Conservation (phyloP, 2,113 vertebrate species). For the Strigops habroptila region DNA sequence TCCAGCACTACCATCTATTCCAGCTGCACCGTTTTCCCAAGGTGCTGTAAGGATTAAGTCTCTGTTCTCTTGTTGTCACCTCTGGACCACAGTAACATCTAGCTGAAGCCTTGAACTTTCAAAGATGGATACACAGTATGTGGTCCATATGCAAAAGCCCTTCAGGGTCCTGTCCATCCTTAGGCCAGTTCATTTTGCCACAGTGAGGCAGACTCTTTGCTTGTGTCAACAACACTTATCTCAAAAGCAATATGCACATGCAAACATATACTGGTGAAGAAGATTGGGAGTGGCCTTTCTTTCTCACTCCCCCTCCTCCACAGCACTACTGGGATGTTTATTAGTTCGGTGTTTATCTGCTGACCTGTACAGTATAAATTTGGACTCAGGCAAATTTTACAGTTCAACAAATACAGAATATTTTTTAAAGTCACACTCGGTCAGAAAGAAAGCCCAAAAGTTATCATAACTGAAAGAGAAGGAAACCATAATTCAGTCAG, state of each 20-base stretch:
- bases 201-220: background rate
- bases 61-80: background rate
- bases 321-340: background rate
- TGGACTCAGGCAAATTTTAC: background rate
- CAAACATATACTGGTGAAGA: background rate
- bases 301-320: background rate
- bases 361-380: background rate
- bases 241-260: background rate
- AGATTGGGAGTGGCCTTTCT: background rate
- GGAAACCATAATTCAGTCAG: background rate
- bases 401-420: background rate
- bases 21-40: background rate
- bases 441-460: background rate
- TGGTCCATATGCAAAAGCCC: background rate
- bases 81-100: background rate
- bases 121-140: background rate
- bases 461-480: slow-evolving; percentile 25
- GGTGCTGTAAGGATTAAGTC: background rate
- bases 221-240: background rate
- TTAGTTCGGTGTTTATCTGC: background rate
- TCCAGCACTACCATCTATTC: background rate
- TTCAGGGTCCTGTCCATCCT: background rate
- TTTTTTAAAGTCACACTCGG: background rate
- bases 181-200: background rate
- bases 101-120: background rate